Base-by-base conservation (phyloP, 2,113 vertebrate genomes). In the Corapipo altera region DNA sequence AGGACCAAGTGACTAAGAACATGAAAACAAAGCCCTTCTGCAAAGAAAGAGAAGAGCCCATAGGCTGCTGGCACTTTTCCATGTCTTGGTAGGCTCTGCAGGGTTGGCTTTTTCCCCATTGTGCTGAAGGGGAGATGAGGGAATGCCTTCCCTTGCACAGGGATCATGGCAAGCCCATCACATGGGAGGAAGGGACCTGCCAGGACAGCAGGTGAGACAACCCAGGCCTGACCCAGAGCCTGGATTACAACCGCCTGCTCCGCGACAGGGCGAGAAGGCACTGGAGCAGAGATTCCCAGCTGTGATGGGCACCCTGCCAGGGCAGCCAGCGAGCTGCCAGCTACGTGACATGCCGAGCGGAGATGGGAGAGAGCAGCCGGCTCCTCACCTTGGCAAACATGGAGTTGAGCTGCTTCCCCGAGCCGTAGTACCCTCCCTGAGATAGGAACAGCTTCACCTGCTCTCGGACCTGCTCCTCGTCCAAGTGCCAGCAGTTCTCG, bases 401-500 rank as follows among this genome's bases (percentile, higher is more conserved):
- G 97, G 99, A 99, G 97, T 99, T 99, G 95, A 99, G 99, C 92
- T 99, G 99, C 97, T 99, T 99, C 88, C 99, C 99, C 39, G 99
- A 99, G 95, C 99, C 99, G 61, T 99, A 99, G 98, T 99, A 99
- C 80, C 99, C 99, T 91, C 99, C 99, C 98, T 99, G 99, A 66
- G 99, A 99, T 74, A 99, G 98, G 97, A 99, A 99, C 96, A 99
- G 98, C 96, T 99, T 99, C 97, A 99, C 99, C 95, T 99, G 99
- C 97, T 99, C 99, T 96, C 99, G 98, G 91, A 99, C 99, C 95
- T 99, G 99, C 86, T 99, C 99, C 96, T 99, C 99, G 0, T 99
- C 99, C 98, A 99, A 98, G 97, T 99, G 99, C 99, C 99, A 99
- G 98, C 99, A 99, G 98, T 99, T 99, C 96, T 99, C 99, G 1